A percentile compares a stretch with the other conserved stretches of the same genome.
Evolutionary conservation across 1,140 invertebrate species (phyloP).

Genomic region (Pseudobourletiella spinata): DNA sequence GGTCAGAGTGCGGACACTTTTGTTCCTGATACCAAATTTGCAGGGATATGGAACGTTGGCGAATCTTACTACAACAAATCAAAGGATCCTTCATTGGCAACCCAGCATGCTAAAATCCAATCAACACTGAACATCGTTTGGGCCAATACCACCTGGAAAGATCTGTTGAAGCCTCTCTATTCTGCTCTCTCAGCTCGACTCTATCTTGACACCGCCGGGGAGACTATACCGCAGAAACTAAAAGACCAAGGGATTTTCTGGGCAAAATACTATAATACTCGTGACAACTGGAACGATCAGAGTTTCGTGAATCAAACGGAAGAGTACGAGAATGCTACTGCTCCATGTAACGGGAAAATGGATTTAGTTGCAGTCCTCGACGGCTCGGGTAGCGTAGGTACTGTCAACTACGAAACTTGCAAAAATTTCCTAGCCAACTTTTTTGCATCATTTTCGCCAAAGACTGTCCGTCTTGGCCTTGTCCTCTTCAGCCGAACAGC

Average conservation of each 20-base stretch:
- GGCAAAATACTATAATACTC: background rate
- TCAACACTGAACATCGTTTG: background rate
- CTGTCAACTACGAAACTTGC: background rate
- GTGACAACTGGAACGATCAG: background rate
- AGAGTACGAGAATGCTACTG: background rate
- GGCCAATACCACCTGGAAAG: background rate
- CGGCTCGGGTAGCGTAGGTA: background rate
- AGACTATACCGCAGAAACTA: background rate
- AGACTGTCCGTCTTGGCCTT: background rate
- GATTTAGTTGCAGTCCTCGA: background rate
- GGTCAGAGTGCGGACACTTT: background rate
- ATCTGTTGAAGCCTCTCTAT: slow-evolving; percentile 2
- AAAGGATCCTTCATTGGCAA: background rate
- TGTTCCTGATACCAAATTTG: background rate
- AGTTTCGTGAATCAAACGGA: background rate
- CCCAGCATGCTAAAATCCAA: background rate
- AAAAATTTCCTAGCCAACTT: background rate
- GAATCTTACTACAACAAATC: background rate
- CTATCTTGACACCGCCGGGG: background rate
- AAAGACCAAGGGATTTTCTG: background rate
- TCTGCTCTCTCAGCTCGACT: background rate
- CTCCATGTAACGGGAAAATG: background rate
- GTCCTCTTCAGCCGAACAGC: background rate
- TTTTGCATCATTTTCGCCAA: background rate
- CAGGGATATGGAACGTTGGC: slow-evolving; percentile 16